Conservation (phyloP, 1,140 invertebrate genomes). For the Platorchestia sp. region DNA sequence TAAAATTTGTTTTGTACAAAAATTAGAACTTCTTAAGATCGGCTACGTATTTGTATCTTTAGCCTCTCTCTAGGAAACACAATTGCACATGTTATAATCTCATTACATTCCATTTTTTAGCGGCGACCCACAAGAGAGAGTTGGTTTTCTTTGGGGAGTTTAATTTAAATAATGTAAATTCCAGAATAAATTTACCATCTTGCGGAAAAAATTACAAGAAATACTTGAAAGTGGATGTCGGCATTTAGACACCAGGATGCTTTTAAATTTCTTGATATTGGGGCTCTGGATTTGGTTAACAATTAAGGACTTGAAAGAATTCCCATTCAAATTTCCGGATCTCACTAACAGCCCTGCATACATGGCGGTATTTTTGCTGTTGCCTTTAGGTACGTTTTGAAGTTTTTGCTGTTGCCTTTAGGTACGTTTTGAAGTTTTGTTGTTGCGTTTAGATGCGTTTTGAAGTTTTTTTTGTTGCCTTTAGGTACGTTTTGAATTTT, state of each 20-base stretch:
- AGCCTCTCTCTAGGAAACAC: background rate
- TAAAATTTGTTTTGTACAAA: no score
- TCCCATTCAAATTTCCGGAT: background rate
- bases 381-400: no score
- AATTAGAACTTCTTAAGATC: no score
- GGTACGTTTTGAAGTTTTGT: background rate
- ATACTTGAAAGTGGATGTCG: background rate
- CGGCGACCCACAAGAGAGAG: background rate
- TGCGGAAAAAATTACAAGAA: background rate
- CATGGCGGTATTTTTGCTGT: background rate
- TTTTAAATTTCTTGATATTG: background rate
- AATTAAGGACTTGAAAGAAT: background rate
- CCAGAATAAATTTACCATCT: background rate
- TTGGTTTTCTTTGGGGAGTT: background rate
- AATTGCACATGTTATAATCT: background rate
- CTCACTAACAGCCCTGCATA: background rate
- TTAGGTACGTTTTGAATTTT: no score
- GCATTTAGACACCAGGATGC: background rate
- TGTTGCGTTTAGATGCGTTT: no score
- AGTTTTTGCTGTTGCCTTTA: background rate
- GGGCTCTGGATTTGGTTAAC: background rate
- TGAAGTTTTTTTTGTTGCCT: no score
- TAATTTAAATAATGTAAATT: background rate
- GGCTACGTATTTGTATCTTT: background rate
- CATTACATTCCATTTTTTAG: background rate